These are phyloP conservation scores for Crax fasciolata DNA, from an alignment of 2,797 vertebrate species.

Conservation along the genomic window DNA sequence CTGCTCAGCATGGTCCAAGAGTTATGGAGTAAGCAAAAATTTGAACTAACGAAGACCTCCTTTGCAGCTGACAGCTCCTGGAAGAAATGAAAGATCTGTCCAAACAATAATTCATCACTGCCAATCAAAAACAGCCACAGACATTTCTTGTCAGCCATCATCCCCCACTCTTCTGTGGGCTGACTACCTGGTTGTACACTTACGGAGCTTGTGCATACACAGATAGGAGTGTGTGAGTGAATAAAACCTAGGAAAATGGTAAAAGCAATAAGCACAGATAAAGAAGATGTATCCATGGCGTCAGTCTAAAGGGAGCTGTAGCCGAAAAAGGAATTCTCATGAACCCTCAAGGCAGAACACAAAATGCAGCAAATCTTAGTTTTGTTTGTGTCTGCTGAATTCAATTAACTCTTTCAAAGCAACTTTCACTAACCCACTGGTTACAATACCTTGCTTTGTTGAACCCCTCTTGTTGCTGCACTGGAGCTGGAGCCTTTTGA, in stretches of 20 bases:
- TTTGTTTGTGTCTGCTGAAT: not conserved
- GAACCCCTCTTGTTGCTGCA: not conserved
- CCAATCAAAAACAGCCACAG: not conserved
- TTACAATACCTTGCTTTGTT: not conserved
- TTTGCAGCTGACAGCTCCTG: not conserved
- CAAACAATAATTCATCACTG: not conserved
- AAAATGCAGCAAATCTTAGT: not conserved
- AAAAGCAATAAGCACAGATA: not conserved
- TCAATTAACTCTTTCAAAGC: not conserved
- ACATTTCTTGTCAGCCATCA: not conserved
- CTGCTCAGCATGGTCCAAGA: not conserved
- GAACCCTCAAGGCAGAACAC: not conserved
- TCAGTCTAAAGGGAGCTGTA: not conserved
- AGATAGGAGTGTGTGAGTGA: not conserved
- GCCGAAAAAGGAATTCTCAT: not conserved
- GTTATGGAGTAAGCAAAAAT: not conserved
- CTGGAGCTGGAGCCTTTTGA: not conserved
- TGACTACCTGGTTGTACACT: not conserved
- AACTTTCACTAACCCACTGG: not conserved
- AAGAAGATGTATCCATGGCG: not conserved
- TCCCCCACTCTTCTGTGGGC: fast-evolving
- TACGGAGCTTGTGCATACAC: not conserved
- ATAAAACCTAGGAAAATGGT: not conserved
- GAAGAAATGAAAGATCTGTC: not conserved
- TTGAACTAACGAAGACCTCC: not conserved